Evolutionary conservation across 2,888 invertebrate species (phyloP), one percentile per base, ranked within the genome.

Genomic region (Sphaeridia pumilis): DNA sequence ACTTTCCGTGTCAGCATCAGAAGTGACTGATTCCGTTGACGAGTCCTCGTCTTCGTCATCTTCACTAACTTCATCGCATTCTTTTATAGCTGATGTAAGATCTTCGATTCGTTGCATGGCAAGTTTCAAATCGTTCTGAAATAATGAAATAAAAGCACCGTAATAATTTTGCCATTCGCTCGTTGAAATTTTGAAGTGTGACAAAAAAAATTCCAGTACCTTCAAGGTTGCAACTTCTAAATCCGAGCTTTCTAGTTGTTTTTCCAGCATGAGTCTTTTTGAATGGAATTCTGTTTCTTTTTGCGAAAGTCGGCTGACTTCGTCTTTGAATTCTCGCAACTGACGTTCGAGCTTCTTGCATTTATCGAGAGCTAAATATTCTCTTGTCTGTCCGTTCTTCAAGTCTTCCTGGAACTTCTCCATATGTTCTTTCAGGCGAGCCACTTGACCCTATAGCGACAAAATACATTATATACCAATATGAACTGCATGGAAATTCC

Each of bases 41-140:
- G 61, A 61, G 49, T 66, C 66, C 35, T 64, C 63, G 27, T 60
- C 63, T 46, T 65, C 65, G 35, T 64, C 63, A 44, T 65, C 64
- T 26, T 62, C 63, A 44, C 59, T 63, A 46, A 58, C 58, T 54
- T 61, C 66, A 54, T 60, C 63, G 66, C 87, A 87, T 1, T 85
- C 90, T 63, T 90, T 88, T 70, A 94, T 86, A 57, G 92, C 93
- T 67, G 87, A 83, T 69, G 93, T 93, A 59, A 95, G 74, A 68
- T 92, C 92, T 44, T 89, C 82, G 64, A 93, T 92, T 56, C 94
- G 77, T 59, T 92, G 81, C 54, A 90, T 77, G 3, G 94, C 93
- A 50, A 93, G 74, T 49, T 89, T 78, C 42, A 94, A 78, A 72
- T 94, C 93, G 44, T 58, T 60, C 64, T 65, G 45, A 12, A 53